Conservation (phyloP, 1,140 invertebrate genomes). For the Sipha flava region DNA sequence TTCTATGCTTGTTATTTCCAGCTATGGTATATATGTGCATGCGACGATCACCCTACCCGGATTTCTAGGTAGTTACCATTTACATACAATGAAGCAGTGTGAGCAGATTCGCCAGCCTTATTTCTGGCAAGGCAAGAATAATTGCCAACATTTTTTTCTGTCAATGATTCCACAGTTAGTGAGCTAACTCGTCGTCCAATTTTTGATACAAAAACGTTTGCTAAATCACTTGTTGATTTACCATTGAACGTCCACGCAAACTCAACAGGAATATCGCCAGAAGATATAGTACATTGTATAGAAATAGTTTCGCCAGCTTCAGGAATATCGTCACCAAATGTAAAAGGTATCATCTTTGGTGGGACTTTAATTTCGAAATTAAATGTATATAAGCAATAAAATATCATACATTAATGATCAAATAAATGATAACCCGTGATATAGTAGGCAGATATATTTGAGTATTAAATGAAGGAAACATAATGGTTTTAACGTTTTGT, state of each 20-base stretch:
- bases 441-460: no score
- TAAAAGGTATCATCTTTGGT: slow-evolving; percentile 62
- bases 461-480: no score
- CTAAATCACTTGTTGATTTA: slow-evolving; percentile 46
- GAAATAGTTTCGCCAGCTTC: slow-evolving; percentile 42
- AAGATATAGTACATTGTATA: slow-evolving; percentile 55
- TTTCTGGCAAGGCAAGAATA: slow-evolving; percentile 39
- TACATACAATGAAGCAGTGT: slow-evolving; percentile 36
- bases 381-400: no score
- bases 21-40: background rate
- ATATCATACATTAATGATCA: slow-evolving; percentile 19
- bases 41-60: background rate
- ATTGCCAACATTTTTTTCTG: slow-evolving; percentile 35
- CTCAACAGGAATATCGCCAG: slow-evolving; percentile 54
- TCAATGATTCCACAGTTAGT: slow-evolving; percentile 36
- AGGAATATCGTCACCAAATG: slow-evolving; percentile 52
- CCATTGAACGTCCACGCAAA: slow-evolving; percentile 51
- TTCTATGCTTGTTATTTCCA: background rate
- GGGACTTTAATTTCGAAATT: slow-evolving; percentile 48
- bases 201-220: slow-evolving; percentile 32
- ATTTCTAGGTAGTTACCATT: slow-evolving; percentile 34
- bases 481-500: no score
- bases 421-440: background rate
- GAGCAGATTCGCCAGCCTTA: slow-evolving; percentile 33
- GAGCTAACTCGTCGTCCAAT: slow-evolving; percentile 33